Percentiles rank a stretch among this genome's conserved stretches.
These are phyloP conservation scores for Esox niger DNA, from an alignment of 2,113 vertebrate species.

Conservation along the genomic window DNA sequence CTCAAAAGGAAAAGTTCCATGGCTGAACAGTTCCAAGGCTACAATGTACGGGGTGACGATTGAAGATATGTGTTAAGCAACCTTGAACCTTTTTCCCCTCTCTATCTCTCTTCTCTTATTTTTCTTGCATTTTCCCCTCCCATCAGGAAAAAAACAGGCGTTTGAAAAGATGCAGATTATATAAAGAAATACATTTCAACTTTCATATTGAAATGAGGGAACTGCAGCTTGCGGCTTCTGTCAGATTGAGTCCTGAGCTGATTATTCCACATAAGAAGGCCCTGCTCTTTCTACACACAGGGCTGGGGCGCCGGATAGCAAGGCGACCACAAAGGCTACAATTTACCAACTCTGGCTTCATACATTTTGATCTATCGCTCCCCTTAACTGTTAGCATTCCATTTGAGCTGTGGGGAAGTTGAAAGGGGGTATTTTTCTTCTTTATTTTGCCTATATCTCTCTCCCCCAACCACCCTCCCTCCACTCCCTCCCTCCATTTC, in stretches of 20 bases:
- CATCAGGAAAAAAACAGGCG: conserved; percentile 52
- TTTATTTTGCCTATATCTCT: conserved; percentile 30
- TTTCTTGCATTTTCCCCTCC: conserved; percentile 44
- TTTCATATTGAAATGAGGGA: conserved; percentile 76
- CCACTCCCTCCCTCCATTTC: conserved; percentile 21
- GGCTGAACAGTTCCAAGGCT: conserved; percentile 62
- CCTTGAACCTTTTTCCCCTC: conserved; percentile 60
- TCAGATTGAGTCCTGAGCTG: conserved; percentile 67
- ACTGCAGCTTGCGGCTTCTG: conserved; percentile 51
- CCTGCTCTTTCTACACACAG: conserved; percentile 64
- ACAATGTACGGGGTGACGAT: conserved; percentile 43
- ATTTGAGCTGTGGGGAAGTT: conserved; percentile 67
- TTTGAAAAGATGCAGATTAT: conserved; percentile 70
- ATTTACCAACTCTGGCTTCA: conserved; percentile 70
- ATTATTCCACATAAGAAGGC: conserved; percentile 71
- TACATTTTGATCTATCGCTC: conserved; percentile 71
- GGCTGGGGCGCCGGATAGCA: conserved; percentile 68
- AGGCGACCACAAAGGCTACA: conserved; percentile 67
- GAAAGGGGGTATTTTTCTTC: conserved; percentile 65
- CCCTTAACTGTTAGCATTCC: conserved; percentile 68
- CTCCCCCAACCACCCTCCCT: conserved; percentile 25
- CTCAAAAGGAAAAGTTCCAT: conserved; percentile 49
- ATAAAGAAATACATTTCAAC: conserved; percentile 65
- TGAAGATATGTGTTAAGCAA: conserved; percentile 62
- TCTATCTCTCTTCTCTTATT: conserved; percentile 32